These are phyloP conservation scores for Palythoa grandis DNA, from an alignment of 92 coral and sea anemone genomes.

Conservation along the genomic window DNA sequence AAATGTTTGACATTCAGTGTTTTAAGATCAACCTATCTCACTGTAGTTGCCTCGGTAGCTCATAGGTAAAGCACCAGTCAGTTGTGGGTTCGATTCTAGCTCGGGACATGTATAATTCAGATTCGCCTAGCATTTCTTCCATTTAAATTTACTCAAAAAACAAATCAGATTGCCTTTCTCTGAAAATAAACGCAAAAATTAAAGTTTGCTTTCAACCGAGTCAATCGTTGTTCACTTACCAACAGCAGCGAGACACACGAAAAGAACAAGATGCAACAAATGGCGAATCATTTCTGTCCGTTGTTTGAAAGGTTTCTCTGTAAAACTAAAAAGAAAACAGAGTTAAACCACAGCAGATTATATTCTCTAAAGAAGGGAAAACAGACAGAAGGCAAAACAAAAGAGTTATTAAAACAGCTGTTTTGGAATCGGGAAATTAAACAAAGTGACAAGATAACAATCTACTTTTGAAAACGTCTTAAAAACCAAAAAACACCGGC, in stretches of 20 bases:
- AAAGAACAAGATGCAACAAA: not conserved
- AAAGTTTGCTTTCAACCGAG: not conserved
- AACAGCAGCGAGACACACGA: not conserved
- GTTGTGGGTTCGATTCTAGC: no score
- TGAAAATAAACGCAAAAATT: not conserved
- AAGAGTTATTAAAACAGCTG: constrained; percentile 19
- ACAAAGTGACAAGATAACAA: constrained; percentile 5
- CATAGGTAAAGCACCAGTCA: no score
- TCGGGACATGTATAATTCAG: no score
- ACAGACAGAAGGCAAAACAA: constrained; percentile 8
- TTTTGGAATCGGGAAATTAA: not conserved
- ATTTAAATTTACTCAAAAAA: not conserved
- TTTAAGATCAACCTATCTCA: no score
- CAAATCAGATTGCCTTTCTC: not conserved
- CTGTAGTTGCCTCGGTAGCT: no score
- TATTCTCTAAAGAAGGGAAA: not conserved
- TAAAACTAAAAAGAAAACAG: not conserved
- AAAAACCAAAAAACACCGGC: no score
- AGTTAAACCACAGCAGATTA: not conserved
- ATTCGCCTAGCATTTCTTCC: no score
- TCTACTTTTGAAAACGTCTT: not conserved
- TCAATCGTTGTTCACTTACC: not conserved
- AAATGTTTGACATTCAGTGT: no score
- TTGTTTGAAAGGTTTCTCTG: not conserved
- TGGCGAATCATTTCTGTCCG: not conserved